These are phyloP conservation scores for Bacillus rossius DNA, from an alignment of 1,140 invertebrate species.

Conservation along the genomic window DNA sequence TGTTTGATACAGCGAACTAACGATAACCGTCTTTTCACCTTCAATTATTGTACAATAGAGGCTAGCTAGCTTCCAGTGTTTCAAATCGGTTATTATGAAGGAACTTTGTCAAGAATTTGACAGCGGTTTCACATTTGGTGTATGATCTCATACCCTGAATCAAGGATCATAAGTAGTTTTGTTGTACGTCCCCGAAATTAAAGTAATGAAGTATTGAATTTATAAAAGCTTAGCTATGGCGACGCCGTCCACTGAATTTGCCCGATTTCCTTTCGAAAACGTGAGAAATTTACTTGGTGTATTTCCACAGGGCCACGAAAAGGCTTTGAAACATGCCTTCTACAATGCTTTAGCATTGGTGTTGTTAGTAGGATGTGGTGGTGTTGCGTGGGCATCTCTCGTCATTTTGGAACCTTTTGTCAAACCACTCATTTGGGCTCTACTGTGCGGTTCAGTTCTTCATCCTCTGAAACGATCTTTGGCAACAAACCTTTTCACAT, in stretches of 20 bases:
- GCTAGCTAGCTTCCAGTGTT: too few species aligned
- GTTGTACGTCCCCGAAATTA: too few species aligned
- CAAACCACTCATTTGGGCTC: conserved; percentile 88
- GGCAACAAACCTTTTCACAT: conserved; percentile 59
- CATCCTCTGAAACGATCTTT: conserved; percentile 82
- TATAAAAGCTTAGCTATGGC: neutral
- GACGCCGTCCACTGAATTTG: conserved; percentile 7
- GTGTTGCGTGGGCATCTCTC: conserved; percentile 72
- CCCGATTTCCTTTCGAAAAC: conserved; percentile 24
- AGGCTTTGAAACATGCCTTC: conserved; percentile 80
- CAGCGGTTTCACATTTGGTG: too few species aligned
- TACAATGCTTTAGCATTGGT: conserved; percentile 78
- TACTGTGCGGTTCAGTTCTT: conserved; percentile 84
- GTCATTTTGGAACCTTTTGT: conserved; percentile 86
- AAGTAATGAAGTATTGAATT: neutral
- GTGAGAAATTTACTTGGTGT: conserved; percentile 28
- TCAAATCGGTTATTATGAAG: too few species aligned
- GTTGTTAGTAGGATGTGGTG: conserved; percentile 56
- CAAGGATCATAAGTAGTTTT: too few species aligned
- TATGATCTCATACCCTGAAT: too few species aligned
- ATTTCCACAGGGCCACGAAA: conserved; percentile 56
- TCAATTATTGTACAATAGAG: too few species aligned
- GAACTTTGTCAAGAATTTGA: too few species aligned
- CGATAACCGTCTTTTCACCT: too few species aligned
- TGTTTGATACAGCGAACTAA: too few species aligned